phyloP scores from a whole-genome alignment of 2,888 invertebrate genomes.

The Taphrorychus bicolor region DNA sequence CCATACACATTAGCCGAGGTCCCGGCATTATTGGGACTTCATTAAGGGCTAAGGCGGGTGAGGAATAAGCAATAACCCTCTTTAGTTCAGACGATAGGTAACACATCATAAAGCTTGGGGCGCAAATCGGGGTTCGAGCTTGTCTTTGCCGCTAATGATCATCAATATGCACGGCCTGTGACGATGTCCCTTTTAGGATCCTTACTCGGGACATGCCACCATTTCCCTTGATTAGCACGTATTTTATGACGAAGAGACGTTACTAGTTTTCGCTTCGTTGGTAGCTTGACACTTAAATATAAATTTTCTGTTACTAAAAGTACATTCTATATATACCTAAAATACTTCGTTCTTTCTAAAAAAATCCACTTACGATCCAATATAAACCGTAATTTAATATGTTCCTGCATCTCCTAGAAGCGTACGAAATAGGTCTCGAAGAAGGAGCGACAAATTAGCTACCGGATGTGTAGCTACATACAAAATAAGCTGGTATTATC shows the following conservation, averaged over 20 bases:
- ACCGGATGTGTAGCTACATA: slow-evolving; percentile 2
- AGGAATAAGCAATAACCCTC: slow-evolving; percentile 39
- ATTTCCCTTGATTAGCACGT: slow-evolving; percentile 30
- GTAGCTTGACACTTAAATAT: too few relatives aligned
- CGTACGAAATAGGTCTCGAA: background rate
- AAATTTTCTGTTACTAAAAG: too few relatives aligned
- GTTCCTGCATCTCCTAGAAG: background rate
- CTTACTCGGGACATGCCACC: slow-evolving; percentile 24
- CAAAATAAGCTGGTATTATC: background rate
- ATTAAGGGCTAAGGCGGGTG: slow-evolving; percentile 33
- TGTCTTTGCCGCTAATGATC: slow-evolving; percentile 37
- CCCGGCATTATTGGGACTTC: slow-evolving; percentile 32
- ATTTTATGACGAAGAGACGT: too few relatives aligned
- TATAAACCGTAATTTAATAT: background rate
- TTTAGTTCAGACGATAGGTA: slow-evolving; percentile 32
- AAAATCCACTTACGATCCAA: background rate
- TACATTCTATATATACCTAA: too few relatives aligned
- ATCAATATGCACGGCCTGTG: slow-evolving; percentile 39
- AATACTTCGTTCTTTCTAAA: too few relatives aligned
- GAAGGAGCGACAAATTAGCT: slow-evolving; percentile 2
- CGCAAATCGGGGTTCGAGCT: slow-evolving; percentile 34
- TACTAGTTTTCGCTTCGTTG: too few relatives aligned
- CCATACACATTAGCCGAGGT: slow-evolving; percentile 32
- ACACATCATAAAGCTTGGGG: slow-evolving; percentile 29
- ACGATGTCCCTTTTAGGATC: slow-evolving; percentile 29